These are phyloP conservation scores for Agrenia bidenticulata DNA, from an alignment of 2,888 invertebrate genomes.

Conservation along the genomic window DNA sequence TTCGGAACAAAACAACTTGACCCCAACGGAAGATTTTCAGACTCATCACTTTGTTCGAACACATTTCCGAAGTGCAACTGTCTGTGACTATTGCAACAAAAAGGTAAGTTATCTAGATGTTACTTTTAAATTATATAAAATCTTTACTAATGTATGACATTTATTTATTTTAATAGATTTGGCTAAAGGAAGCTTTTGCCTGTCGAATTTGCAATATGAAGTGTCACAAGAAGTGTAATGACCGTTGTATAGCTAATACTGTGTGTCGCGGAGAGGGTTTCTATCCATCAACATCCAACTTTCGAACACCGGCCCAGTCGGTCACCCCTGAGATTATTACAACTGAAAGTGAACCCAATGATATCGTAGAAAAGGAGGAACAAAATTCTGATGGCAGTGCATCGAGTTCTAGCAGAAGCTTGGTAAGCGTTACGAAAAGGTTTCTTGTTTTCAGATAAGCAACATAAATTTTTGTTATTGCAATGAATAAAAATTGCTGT, in stretches of 20 bases:
- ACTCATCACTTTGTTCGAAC: conserved; percentile 75
- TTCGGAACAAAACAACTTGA: conserved; percentile 17
- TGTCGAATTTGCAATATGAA: conserved; percentile 86
- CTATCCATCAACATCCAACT: conserved; percentile 28
- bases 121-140: background rate
- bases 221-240: conserved; percentile 94
- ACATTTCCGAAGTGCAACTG: conserved; percentile 84
- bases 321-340: conserved; percentile 50
- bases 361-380: conserved; percentile 20
- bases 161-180: conserved; percentile 66
- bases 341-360: conserved; percentile 34
- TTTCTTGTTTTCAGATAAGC: too few relatives aligned
- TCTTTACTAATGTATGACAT: background rate
- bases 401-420: background rate
- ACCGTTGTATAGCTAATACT: conserved; percentile 75
- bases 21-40: conserved; percentile 58
- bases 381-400: conserved; percentile 24
- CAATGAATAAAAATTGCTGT: too few relatives aligned
- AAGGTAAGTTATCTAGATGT: conserved; percentile 64
- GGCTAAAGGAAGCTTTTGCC: conserved; percentile 93
- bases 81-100: conserved; percentile 90
- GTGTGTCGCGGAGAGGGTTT: conserved; percentile 59
- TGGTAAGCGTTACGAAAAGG: too few relatives aligned
- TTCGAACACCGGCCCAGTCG: conserved; percentile 12
- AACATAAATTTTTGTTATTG: too few relatives aligned